A percentile compares a stretch with the other conserved stretches of the same genome.
Conservation (phyloP, 2,113 vertebrate genomes). For the Lycaon pictus region DNA sequence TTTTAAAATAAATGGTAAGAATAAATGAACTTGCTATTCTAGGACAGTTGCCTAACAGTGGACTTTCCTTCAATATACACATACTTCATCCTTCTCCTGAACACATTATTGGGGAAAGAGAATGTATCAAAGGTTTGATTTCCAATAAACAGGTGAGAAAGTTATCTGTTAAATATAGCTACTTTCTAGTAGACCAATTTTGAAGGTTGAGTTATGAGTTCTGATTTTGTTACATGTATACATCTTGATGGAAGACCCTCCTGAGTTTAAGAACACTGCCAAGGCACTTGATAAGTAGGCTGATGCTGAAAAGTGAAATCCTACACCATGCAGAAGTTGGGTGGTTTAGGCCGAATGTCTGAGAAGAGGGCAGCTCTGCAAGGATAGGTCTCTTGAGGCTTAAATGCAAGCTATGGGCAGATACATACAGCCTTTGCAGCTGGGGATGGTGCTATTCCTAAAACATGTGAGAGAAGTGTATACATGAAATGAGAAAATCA, state of each 20-base stretch:
- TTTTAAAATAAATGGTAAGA: constrained; percentile 42
- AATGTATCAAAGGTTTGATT: not conserved
- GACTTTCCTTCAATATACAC: not conserved
- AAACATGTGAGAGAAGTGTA: not conserved
- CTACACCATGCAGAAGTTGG: not conserved
- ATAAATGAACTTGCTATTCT: not conserved
- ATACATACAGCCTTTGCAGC: accelerated
- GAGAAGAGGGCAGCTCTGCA: not conserved
- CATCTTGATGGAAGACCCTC: not conserved
- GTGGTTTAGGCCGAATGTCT: not conserved
- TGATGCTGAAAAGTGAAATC: not conserved
- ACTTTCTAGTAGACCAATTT: not conserved
- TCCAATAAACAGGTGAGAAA: constrained; percentile 16
- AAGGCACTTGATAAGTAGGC: not conserved
- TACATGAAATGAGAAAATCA: not conserved
- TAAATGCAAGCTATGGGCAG: accelerated
- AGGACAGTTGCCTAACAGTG: not conserved
- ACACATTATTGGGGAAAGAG: not conserved
- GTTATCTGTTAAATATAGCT: not conserved
- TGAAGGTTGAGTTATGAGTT: constrained; percentile 34
- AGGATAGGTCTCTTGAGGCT: not conserved
- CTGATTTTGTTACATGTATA: constrained; percentile 13
- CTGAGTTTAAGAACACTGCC: not conserved
- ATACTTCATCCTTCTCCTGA: constrained; percentile 10
- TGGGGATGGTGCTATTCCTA: not conserved